Percentiles rank a stretch among this genome's conserved stretches.
phyloP scores from a whole-genome alignment of 1,140 invertebrate species.

The Drosophila ambigua region DNA sequence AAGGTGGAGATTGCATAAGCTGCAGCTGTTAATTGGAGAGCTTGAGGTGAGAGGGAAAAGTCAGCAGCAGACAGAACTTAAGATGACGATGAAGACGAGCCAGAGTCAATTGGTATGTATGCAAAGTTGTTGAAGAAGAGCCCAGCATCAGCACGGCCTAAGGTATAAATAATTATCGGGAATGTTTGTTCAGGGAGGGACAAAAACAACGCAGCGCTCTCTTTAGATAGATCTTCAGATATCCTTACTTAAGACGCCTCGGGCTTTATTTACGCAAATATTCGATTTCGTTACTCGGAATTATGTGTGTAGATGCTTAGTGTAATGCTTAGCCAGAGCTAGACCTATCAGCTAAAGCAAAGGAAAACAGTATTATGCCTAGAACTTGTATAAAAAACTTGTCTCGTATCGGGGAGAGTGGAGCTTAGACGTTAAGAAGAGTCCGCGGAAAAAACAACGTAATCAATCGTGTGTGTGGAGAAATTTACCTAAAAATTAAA shows the following conservation, averaged over 20 bases:
- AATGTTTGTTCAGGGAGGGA: no score
- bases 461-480: constrained; percentile 19
- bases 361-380: constrained; percentile 32
- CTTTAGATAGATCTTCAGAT: background rate
- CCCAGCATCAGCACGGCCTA: no score
- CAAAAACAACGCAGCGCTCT: background rate
- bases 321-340: constrained; percentile 11
- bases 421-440: constrained; percentile 40
- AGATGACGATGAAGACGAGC: no score
- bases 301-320: constrained; percentile 64
- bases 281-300: constrained; percentile 50
- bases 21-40: constrained; percentile 5
- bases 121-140: no score
- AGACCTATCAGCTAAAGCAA: constrained; percentile 38
- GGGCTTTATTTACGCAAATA: constrained; percentile 72
- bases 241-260: constrained; percentile 57
- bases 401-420: constrained; percentile 12
- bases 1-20: background rate
- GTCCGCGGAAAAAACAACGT: constrained; percentile 32
- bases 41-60: constrained; percentile 9
- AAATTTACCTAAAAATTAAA: constrained; percentile 58
- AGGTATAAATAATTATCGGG: no score
- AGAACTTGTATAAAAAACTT: constrained; percentile 58
- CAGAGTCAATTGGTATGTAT: no score
- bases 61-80: background rate